Percentiles rank a stretch among this genome's conserved stretches.
phyloP scores from a whole-genome alignment of 2,113 vertebrate genomes.

The Hippocampus barbouri region DNA sequence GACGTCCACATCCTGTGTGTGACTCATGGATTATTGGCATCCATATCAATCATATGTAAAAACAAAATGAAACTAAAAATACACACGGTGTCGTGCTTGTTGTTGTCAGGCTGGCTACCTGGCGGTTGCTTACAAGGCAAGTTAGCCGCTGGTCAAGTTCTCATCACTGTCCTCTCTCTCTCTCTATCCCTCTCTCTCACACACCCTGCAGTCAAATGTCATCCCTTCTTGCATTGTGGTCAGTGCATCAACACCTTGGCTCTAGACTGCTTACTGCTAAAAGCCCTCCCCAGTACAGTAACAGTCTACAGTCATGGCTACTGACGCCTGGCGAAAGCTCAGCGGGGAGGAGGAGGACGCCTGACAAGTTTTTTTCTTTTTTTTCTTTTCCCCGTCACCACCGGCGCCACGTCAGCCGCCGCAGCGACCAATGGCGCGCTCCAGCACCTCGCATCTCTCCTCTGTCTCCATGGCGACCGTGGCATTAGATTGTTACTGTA shows the following conservation, averaged over 20 bases:
- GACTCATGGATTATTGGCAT: conserved; percentile 64
- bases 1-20: conserved; percentile 53
- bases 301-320: conserved; percentile 99
- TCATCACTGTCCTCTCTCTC: conserved; percentile 10
- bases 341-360: conserved; percentile 15
- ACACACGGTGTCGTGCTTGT: conserved; percentile 12
- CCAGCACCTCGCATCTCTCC: conserved; percentile 26
- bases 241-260: conserved; percentile 96
- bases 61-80: conserved; percentile 24
- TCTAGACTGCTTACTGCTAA: conserved; percentile 98
- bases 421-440: conserved; percentile 68
- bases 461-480: conserved; percentile 88
- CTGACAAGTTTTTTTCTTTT: neutral
- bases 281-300: conserved; percentile 82
- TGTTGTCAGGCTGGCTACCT: neutral
- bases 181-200: neutral
- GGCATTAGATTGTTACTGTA: conserved; percentile 99
- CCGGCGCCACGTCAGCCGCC: conserved; percentile 55
- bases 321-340: conserved; percentile 85
- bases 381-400: conserved; percentile 23
- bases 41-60: conserved; percentile 58
- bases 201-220: conserved; percentile 14
- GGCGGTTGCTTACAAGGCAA: neutral
- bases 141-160: conserved; percentile 17
- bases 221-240: conserved; percentile 39